Evolutionary conservation across 1,140 invertebrate genomes (phyloP), one percentile per base, ranked within the genome.

Genomic region (Drosophila pseudoananassae): DNA sequence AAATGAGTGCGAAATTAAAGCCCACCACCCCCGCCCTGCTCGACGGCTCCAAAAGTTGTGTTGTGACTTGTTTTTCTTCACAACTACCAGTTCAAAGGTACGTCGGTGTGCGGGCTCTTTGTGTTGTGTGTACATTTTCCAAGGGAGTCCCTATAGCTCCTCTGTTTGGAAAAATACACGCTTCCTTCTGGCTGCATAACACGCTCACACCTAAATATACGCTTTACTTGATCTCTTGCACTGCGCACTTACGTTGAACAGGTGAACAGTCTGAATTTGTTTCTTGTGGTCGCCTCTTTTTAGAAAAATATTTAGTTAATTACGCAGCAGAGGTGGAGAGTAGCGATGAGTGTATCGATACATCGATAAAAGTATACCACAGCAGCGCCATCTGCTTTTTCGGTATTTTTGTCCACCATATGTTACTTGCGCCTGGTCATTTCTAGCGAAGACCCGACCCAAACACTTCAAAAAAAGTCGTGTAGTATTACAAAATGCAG

Each of bases 291-390:
- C 40, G 65, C 52, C 57, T 56, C 50, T 20, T 20, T 76, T 88
- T 69, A 64, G 23, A 53, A 25, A 75, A 75, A 75, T 75, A 65
- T 56, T 57, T 52, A 55, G 64, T 84, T 38, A 87, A 87, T 81
- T 87, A 88, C 82, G 82, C 82, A 87, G 82, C 75, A 65, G 82
- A 87, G 68, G 75, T 81, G 77, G 84, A 45, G 57, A 56, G 46
- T 40, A 36, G 33, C 3, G 33, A 36, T 36, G 33, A 4, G 10
- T 4, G 10, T 55, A 71, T 71, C 29, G 54, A 64, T 46, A 17
- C 31, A 66, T 63, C 63, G 45, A 58, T 51, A 20, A 20, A 20
- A 20, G 20, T 20, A 0, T 3, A 20, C 20, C 20, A 20, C 20
- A 0, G 20, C 20, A 61, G 10, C 27, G 56, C 27, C 8, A 29